Evolutionary conservation across 1,140 invertebrate species (phyloP).

Genomic region (Dysdera silvatica): DNA sequence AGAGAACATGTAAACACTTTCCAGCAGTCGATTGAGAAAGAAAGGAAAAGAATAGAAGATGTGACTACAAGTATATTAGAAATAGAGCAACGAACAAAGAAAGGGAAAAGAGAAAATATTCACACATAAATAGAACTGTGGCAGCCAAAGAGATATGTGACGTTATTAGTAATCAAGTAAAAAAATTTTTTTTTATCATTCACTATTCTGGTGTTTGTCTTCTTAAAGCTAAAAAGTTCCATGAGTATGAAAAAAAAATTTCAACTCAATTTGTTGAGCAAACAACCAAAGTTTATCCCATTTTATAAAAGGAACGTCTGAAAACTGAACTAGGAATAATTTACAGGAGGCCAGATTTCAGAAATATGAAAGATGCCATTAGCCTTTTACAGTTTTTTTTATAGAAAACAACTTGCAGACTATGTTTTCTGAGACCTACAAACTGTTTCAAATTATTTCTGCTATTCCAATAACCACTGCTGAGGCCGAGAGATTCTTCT

Average conservation of each 20-base stretch:
- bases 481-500: not conserved
- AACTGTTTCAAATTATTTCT: not conserved
- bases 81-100: not conserved
- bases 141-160: not conserved
- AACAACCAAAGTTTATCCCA: not conserved
- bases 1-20: too few species aligned
- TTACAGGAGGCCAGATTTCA: not conserved
- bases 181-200: not conserved
- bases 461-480: not conserved
- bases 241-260: not conserved
- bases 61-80: not conserved
- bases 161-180: not conserved
- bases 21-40: too few species aligned
- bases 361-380: not conserved
- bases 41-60: too few species aligned
- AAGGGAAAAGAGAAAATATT: not conserved
- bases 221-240: not conserved
- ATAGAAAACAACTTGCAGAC: slow-evolving; percentile 6
- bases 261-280: not conserved
- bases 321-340: not conserved
- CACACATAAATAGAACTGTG: not conserved
- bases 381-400: not conserved
- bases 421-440: not conserved
- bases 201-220: not conserved
- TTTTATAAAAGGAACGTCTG: not conserved